A percentile compares a stretch with the other conserved stretches of the same genome.
These are phyloP conservation scores for Drosophila truncata DNA, from an alignment of 1,140 invertebrate genomes.

Conservation along the genomic window DNA sequence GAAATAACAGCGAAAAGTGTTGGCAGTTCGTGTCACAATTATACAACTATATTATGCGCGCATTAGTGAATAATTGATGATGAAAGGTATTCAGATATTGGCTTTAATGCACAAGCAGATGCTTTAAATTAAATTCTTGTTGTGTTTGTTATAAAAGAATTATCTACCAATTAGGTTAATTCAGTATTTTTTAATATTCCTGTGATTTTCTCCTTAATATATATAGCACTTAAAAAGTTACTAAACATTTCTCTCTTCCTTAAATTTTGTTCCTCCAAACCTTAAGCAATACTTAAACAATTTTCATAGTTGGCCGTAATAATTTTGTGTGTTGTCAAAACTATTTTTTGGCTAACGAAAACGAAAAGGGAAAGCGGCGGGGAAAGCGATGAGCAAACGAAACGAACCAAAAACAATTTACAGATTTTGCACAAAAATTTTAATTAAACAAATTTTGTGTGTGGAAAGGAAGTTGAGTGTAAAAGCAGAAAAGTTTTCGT, in stretches of 20 bases:
- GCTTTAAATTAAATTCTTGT: neutral
- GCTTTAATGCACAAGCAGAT: neutral
- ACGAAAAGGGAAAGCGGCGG: constrained; percentile 3
- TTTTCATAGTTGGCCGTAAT: constrained; percentile 49
- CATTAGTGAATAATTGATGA: constrained; percentile 76
- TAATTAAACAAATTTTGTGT: constrained; percentile 83
- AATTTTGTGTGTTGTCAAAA: constrained; percentile 51
- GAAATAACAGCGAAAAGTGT: constrained; percentile 32
- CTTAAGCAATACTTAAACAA: constrained; percentile 30
- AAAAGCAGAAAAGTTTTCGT: constrained; percentile 59
- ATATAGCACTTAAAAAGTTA: no score
- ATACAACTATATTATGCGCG: constrained; percentile 74
- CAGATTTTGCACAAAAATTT: constrained; percentile 81
- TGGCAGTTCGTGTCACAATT: constrained; percentile 56
- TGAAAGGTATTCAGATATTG: constrained; percentile 3
- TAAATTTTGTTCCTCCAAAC: neutral
- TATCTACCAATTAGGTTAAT: no score
- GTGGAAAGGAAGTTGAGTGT: constrained; percentile 69
- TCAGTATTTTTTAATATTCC: neutral
- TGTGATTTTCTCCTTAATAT: no score
- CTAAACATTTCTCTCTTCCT: constrained; percentile 10
- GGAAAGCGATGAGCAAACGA: constrained; percentile 49
- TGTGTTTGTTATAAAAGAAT: neutral
- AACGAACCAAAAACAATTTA: constrained; percentile 81
- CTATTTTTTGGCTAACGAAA: constrained; percentile 43